These are phyloP conservation scores for Nesidiocoris tenuis DNA, from an alignment of 2,888 invertebrate species.

Conservation along the genomic window DNA sequence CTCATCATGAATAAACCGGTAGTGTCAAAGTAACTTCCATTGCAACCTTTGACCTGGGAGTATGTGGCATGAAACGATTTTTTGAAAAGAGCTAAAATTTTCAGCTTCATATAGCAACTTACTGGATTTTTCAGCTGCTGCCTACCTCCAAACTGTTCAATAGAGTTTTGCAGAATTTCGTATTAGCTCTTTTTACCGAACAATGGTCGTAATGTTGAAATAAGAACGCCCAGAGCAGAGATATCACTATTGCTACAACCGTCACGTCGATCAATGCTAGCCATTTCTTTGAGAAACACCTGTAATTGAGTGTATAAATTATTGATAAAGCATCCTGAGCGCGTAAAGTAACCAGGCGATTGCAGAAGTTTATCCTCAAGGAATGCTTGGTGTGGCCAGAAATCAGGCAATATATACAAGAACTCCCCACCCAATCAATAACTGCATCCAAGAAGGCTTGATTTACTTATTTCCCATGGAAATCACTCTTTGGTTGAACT, in stretches of 20 bases:
- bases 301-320: background rate
- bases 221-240: background rate
- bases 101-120: too few relatives aligned
- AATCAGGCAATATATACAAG: too few relatives aligned
- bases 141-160: conserved; percentile 7
- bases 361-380: too few relatives aligned
- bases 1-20: conserved; percentile 14
- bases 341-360: background rate
- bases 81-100: too few relatives aligned
- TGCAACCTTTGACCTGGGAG: background rate
- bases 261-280: background rate
- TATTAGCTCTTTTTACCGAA: background rate
- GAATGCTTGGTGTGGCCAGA: too few relatives aligned
- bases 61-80: too few relatives aligned
- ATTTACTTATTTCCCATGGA: too few relatives aligned
- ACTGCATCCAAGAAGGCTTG: too few relatives aligned
- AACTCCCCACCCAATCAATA: too few relatives aligned
- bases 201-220: background rate
- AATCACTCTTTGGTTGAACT: too few relatives aligned
- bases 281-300: background rate
- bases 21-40: background rate
- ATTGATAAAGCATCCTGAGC: background rate
- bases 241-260: background rate
- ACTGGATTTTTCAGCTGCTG: too few relatives aligned
- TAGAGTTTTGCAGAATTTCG: background rate